Conservation (phyloP, 64 coral and sea anemone genomes). For the Actinia equina region DNA sequence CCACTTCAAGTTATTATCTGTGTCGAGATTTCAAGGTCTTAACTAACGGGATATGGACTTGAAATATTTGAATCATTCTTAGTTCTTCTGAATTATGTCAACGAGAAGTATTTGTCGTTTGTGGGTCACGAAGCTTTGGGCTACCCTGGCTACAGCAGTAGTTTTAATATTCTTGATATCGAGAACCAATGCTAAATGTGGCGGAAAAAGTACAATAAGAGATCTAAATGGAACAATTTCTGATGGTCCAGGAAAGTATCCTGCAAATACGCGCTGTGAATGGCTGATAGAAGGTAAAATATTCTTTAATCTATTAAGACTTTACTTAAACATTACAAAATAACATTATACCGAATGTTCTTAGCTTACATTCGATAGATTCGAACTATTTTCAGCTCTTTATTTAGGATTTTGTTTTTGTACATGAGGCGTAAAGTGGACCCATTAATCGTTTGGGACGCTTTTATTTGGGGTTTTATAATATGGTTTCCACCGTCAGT, state of each 20-base stretch:
- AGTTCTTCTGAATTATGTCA: conserved; percentile 3
- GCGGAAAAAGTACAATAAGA: conserved; percentile 50
- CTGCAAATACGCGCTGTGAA: conserved; percentile 47
- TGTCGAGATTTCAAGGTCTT: background rate
- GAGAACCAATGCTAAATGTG: conserved; percentile 26
- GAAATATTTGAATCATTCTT: background rate
- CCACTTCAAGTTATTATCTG: background rate
- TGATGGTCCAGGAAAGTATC: conserved; percentile 34
- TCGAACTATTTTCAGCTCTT: too few relatives aligned
- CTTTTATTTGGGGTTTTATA: too few relatives aligned
- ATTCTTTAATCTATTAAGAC: too few relatives aligned
- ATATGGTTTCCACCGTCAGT: too few relatives aligned
- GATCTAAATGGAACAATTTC: conserved; percentile 53
- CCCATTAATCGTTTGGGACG: too few relatives aligned
- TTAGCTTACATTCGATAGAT: too few relatives aligned
- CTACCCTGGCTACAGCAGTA: background rate
- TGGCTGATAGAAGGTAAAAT: conserved; percentile 71
- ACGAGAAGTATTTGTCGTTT: background rate
- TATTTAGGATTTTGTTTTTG: too few relatives aligned
- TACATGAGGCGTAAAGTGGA: too few relatives aligned
- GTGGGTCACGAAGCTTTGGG: background rate
- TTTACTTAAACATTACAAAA: too few relatives aligned
- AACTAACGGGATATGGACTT: background rate
- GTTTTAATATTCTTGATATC: background rate
- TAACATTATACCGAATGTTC: too few relatives aligned